These are phyloP conservation scores for Musca domestica DNA, from an alignment of 1,140 invertebrate species.

Conservation along the genomic window DNA sequence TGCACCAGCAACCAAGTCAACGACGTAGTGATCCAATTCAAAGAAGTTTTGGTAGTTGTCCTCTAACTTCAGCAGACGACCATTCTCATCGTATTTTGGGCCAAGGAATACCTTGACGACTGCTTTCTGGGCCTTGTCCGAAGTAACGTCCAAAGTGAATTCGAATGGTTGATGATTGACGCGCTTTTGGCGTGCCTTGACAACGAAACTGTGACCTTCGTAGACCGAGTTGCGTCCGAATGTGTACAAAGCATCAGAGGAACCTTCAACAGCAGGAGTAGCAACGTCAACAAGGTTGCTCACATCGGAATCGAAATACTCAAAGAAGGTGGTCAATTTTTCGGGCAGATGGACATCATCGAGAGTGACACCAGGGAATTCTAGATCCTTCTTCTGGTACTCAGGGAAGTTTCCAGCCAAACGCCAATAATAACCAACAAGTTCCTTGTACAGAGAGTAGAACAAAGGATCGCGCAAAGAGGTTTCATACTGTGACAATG, in stretches of 20 bases:
- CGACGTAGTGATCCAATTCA: conserved; percentile 49
- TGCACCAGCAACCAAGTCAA: conserved; percentile 40
- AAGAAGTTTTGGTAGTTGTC: conserved; percentile 52
- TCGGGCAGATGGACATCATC: conserved; percentile 63
- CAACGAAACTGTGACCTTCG: conserved; percentile 61
- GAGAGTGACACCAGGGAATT: conserved; percentile 64
- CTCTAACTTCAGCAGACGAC: conserved; percentile 43
- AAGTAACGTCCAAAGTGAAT: conserved; percentile 57
- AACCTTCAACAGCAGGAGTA: conserved; percentile 16
- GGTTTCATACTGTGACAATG: conserved; percentile 60
- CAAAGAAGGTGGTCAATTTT: conserved; percentile 68
- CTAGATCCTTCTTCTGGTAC: conserved; percentile 59
- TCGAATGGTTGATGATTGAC: conserved; percentile 68
- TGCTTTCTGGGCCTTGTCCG: conserved; percentile 56
- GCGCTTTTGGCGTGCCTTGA: conserved; percentile 56
- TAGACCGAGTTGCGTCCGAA: conserved; percentile 61
- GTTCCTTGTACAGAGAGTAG: conserved; percentile 64
- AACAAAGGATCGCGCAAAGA: conserved; percentile 66
- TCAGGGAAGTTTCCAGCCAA: conserved; percentile 57
- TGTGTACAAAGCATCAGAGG: conserved; percentile 57
- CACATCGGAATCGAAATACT: conserved; percentile 67
- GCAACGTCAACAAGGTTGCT: conserved; percentile 62
- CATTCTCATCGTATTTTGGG: conserved; percentile 60
- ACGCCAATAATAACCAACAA: conserved; percentile 61
- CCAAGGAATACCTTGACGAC: conserved; percentile 62